Conservation (phyloP, 1,140 invertebrate species). For the Drosophila novamexicana region DNA sequence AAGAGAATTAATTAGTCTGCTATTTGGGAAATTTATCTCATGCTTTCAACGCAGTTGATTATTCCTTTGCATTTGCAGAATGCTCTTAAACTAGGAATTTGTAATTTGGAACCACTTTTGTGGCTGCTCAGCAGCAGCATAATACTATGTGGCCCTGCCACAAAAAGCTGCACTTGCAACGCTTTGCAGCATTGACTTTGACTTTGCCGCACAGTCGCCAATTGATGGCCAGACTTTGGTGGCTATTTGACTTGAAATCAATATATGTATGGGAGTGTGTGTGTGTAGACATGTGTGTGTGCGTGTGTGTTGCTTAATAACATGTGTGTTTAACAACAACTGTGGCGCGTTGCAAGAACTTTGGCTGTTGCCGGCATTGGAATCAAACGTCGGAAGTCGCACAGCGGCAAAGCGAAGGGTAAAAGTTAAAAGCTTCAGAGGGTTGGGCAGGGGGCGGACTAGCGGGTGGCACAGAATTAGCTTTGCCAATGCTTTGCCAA, state of each 20-base stretch:
- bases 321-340: constrained; percentile 34
- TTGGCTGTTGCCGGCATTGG: constrained; percentile 61
- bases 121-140: constrained; percentile 31
- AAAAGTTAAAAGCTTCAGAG: constrained; percentile 19
- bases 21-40: too few relatives aligned
- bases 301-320: constrained; percentile 38
- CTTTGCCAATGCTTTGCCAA: constrained; percentile 66
- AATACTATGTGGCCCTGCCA: constrained; percentile 32
- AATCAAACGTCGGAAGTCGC: constrained; percentile 78
- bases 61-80: constrained; percentile 18
- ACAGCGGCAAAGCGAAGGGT: constrained; percentile 33
- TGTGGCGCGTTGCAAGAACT: constrained; percentile 5
- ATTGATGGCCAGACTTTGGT: constrained; percentile 13
- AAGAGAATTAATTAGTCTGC: too few relatives aligned
- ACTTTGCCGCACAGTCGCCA: constrained; percentile 33
- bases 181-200: constrained; percentile 46
- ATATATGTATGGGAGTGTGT: constrained; percentile 43
- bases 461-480: constrained; percentile 41
- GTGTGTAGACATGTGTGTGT: constrained; percentile 14
- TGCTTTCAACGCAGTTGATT: constrained; percentile 11
- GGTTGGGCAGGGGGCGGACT: background rate
- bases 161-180: constrained; percentile 42
- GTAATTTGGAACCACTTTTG: constrained; percentile 33
- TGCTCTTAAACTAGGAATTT: constrained; percentile 14
- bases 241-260: constrained; percentile 55